Percentiles rank a stretch among this genome's conserved stretches.
phyloP scores from a whole-genome alignment of 2,888 invertebrate species.

The Stomorhina lunata region DNA sequence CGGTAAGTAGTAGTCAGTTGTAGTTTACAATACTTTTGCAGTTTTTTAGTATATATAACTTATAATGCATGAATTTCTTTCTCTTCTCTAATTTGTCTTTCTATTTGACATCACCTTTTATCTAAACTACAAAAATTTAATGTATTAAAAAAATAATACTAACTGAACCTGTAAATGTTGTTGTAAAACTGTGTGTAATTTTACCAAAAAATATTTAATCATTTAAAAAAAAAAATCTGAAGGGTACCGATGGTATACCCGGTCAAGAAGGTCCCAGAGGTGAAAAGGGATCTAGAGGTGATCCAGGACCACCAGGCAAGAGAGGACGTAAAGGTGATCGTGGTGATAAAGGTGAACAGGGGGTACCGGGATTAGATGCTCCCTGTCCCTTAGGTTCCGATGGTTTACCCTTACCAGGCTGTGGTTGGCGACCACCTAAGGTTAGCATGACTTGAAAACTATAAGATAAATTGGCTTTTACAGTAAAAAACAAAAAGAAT shows the following conservation, averaged over 20 bases:
- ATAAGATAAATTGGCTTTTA: constrained; percentile 21
- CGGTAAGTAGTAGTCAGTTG: constrained; percentile 84
- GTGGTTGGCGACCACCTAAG: constrained; percentile 95
- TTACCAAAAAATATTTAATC: constrained; percentile 20
- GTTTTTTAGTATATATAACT: not conserved
- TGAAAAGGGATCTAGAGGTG: constrained; percentile 92
- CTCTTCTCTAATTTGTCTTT: constrained; percentile 65
- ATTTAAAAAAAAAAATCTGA: constrained; percentile 30
- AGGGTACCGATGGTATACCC: constrained; percentile 97
- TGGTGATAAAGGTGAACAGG: constrained; percentile 96
- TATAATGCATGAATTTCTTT: constrained; percentile 39
- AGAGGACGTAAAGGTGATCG: constrained; percentile 95
- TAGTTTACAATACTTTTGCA: not conserved
- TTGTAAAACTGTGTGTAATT: constrained; percentile 48
- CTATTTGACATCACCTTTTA: constrained; percentile 62
- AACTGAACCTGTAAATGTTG: constrained; percentile 56
- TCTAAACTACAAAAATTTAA: constrained; percentile 45
- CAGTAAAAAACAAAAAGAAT: not conserved
- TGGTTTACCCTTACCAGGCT: constrained; percentile 96
- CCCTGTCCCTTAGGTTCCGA: constrained; percentile 98
- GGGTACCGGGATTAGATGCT: constrained; percentile 98
- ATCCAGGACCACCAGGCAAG: constrained; percentile 89
- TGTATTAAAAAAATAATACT: constrained; percentile 41
- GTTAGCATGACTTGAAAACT: constrained; percentile 80
- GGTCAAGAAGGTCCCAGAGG: constrained; percentile 95